Conservation (phyloP, 2,888 invertebrate species). For the Antitype chi region DNA sequence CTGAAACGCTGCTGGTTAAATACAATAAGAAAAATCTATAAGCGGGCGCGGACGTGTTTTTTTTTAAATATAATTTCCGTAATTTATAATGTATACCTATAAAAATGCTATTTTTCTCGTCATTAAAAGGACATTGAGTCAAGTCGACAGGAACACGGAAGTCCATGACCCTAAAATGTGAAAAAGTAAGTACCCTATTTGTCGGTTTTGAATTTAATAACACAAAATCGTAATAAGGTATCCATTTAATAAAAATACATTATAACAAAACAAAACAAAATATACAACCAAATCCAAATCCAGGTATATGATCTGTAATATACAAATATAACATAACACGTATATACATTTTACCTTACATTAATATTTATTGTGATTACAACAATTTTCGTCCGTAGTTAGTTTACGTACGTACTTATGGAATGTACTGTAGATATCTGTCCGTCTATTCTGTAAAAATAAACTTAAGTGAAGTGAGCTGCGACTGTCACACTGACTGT, state of each 20-base stretch:
- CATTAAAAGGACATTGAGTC: neutral
- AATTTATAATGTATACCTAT: neutral
- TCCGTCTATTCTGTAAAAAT: no score
- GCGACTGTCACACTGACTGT: no score
- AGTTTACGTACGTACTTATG: constrained; percentile 13
- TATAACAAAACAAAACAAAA: constrained; percentile 47
- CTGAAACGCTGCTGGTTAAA: neutral
- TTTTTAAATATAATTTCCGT: no score
- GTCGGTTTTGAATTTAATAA: constrained; percentile 2
- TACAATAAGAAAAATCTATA: neutral
- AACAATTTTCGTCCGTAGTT: constrained; percentile 18
- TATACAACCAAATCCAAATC: constrained; percentile 57
- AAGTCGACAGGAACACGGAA: neutral
- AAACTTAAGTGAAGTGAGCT: no score
- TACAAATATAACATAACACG: constrained; percentile 42
- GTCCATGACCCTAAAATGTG: neutral
- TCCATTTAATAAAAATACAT: constrained; percentile 57
- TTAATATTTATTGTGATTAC: constrained; percentile 24
- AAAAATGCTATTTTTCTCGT: neutral
- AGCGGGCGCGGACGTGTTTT: neutral
- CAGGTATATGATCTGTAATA: constrained; percentile 43
- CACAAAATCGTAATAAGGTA: constrained; percentile 16
- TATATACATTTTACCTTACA: constrained; percentile 37
- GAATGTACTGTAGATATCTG: constrained; percentile 8
- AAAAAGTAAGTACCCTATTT: neutral